Conservation (phyloP, 2,888 invertebrate genomes). For the Leptinotarsa rubiginosa region DNA sequence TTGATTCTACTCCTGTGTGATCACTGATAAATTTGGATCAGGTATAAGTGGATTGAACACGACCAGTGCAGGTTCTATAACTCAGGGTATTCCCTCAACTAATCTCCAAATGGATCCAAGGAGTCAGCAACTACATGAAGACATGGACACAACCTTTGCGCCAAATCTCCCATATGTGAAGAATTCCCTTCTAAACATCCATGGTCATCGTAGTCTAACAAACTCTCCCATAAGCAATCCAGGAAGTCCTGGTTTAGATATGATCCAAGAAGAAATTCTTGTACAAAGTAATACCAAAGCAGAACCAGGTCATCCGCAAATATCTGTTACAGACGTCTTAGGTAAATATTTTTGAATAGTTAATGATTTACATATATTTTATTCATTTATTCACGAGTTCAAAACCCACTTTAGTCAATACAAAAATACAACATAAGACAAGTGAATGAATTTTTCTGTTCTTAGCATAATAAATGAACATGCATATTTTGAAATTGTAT, state of each 20-base stretch:
- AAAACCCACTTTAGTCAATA: too few relatives aligned
- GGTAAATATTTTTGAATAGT: conserved; percentile 66
- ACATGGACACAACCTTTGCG: conserved; percentile 65
- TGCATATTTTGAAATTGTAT: too few relatives aligned
- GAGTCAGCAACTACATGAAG: conserved; percentile 57
- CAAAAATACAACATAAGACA: too few relatives aligned
- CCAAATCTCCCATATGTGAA: conserved; percentile 51
- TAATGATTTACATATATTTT: too few relatives aligned
- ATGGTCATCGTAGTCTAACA: conserved; percentile 70
- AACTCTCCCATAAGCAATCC: conserved; percentile 75
- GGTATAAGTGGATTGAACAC: conserved; percentile 81
- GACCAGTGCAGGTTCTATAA: conserved; percentile 75
- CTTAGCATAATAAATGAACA: too few relatives aligned
- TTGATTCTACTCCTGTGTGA: too few relatives aligned
- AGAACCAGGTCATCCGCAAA: conserved; percentile 78
- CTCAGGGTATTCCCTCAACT: conserved; percentile 75
- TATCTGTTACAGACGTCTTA: conserved; percentile 91
- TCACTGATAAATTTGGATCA: conserved; percentile 47
- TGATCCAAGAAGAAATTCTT: conserved; percentile 81
- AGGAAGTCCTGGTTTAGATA: conserved; percentile 77
- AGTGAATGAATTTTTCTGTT: too few relatives aligned
- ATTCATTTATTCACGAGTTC: too few relatives aligned
- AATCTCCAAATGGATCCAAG: conserved; percentile 60
- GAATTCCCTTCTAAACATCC: conserved; percentile 63
- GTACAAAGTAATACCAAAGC: conserved; percentile 62